Conservation (phyloP, 2,113 vertebrate species). For the Verasper variegatus region DNA sequence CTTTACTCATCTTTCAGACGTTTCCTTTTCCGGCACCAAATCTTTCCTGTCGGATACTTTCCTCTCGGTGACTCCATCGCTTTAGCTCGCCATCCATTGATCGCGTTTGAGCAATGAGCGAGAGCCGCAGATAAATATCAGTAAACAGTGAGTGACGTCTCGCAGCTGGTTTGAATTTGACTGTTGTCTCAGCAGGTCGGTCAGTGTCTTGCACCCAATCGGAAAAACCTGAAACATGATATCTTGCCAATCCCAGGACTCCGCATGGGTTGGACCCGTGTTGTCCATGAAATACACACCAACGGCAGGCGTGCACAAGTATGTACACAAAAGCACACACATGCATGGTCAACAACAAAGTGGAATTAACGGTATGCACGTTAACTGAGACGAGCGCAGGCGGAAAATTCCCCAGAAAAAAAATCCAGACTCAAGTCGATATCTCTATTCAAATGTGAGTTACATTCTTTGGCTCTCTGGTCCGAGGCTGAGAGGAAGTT, state of each 20-base stretch:
- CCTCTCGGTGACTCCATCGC: background rate
- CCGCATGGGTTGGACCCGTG: constrained; percentile 51
- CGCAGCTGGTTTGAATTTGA: constrained; percentile 75
- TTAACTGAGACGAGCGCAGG: background rate
- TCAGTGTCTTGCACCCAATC: constrained; percentile 62
- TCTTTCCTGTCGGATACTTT: constrained; percentile 36
- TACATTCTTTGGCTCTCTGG: constrained; percentile 32
- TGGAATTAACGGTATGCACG: constrained; percentile 31
- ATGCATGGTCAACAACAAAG: constrained; percentile 2
- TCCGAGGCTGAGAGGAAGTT: constrained; percentile 56
- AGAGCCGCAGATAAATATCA: constrained; percentile 61
- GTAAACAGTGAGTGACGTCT: constrained; percentile 63
- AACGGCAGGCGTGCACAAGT: constrained; percentile 9
- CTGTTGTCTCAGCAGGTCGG: constrained; percentile 70
- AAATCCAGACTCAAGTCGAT: constrained; percentile 54
- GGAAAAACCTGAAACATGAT: constrained; percentile 69
- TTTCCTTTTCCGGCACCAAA: constrained; percentile 10
- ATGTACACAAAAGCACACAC: constrained; percentile 13
- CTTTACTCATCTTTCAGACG: constrained; percentile 21
- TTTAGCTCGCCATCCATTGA: constrained; percentile 14
- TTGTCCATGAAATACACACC: constrained; percentile 50
- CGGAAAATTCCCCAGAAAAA: background rate
- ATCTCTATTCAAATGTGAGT: constrained; percentile 33
- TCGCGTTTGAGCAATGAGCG: constrained; percentile 57
- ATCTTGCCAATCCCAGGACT: constrained; percentile 64